phyloP scores from a whole-genome alignment of 1,140 invertebrate species.

The Panagrolaimus sp. region DNA sequence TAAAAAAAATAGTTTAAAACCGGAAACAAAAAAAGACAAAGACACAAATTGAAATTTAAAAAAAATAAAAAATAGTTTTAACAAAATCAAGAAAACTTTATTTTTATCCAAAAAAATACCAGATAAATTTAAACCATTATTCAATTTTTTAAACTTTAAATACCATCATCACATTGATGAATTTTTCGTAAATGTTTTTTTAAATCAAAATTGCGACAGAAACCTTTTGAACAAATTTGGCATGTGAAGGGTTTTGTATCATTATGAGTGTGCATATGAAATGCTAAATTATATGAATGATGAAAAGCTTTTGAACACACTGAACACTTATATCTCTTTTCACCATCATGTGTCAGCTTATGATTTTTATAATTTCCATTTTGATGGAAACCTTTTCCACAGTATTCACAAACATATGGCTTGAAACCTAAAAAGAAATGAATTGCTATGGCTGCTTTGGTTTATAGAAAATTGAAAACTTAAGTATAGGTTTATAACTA shows the following conservation, averaged over 20 bases:
- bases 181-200: conserved; percentile 96
- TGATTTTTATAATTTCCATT: conserved; percentile 99
- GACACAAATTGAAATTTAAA: background rate
- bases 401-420: conserved; percentile 87
- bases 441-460: background rate
- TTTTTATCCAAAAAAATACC: background rate
- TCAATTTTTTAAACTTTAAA: too few relatives aligned
- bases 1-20: conserved; percentile 10
- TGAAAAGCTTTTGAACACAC: conserved; percentile 72
- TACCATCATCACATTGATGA: conserved; percentile 64
- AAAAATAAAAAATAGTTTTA: background rate
- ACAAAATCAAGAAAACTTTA: conserved; percentile 12
- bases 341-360: conserved; percentile 87
- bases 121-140: too few relatives aligned
- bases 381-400: conserved; percentile 80
- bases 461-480: conserved; percentile 5
- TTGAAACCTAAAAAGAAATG: conserved; percentile 71
- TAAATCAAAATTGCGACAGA: conserved; percentile 96
- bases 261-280: conserved; percentile 74
- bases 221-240: conserved; percentile 83
- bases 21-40: conserved; percentile 14
- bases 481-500: background rate
- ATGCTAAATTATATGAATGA: conserved; percentile 95
- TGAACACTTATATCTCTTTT: conserved; percentile 67
- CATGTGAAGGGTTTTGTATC: conserved; percentile 48